phyloP scores from a whole-genome alignment of 2,113 vertebrate genomes.

The Hoplias malabaricus region DNA sequence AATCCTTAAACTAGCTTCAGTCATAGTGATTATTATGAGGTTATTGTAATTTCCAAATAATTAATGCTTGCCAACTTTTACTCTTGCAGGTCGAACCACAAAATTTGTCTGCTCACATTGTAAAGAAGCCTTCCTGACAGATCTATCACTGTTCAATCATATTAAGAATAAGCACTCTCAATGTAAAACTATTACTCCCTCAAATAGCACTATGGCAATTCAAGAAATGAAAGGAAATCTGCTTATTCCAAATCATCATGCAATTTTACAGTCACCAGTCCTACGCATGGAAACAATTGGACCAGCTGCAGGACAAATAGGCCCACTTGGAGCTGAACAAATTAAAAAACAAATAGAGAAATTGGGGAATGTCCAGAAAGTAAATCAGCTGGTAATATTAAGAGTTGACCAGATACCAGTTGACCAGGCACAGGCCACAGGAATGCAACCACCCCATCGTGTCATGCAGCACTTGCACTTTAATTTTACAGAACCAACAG shows the following conservation, averaged over 20 bases:
- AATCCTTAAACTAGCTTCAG: too few relatives aligned
- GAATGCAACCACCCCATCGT: constrained; percentile 57
- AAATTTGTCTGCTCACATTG: constrained; percentile 68
- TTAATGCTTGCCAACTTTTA: constrained; percentile 15
- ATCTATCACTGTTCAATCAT: constrained; percentile 64
- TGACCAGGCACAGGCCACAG: constrained; percentile 57
- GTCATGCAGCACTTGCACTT: constrained; percentile 47
- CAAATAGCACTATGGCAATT: constrained; percentile 1
- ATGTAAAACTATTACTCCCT: not conserved
- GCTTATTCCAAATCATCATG: constrained; percentile 64
- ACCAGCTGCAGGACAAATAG: constrained; percentile 67
- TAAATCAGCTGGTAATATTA: constrained; percentile 72
- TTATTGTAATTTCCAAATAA: not conserved
- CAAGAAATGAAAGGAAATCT: constrained; percentile 46
- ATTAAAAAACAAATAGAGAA: constrained; percentile 75
- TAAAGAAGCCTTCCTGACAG: constrained; percentile 67
- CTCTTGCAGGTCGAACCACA: constrained; percentile 54
- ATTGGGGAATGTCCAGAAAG: constrained; percentile 74
- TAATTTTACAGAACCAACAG: constrained; percentile 47
- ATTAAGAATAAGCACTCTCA: constrained; percentile 67
- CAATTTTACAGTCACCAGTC: constrained; percentile 57
- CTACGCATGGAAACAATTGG: constrained; percentile 66
- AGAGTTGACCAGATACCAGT: constrained; percentile 64
- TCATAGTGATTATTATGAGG: too few relatives aligned
- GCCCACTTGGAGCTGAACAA: constrained; percentile 73